Evolutionary conservation across 2,797 vertebrate genomes (phyloP).

Genomic region (Nannoperca obscura): DNA sequence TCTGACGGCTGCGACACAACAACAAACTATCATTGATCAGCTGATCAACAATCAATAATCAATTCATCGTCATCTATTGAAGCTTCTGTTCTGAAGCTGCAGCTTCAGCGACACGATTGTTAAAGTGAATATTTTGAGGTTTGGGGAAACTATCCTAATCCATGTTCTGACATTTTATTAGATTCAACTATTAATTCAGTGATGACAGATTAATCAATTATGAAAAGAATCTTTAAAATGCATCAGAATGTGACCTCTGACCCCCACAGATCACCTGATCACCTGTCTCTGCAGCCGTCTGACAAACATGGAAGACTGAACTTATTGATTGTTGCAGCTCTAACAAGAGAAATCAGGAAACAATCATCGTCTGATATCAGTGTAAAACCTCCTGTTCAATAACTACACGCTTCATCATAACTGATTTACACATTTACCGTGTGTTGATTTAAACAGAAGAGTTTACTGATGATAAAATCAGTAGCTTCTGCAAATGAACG

Average conservation of each 20-base stretch:
- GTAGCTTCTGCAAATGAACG: not conserved
- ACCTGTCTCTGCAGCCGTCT: too few relatives aligned
- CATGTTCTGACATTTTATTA: not conserved
- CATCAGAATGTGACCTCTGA: too few relatives aligned
- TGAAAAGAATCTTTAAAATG: not conserved
- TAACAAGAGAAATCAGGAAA: too few relatives aligned
- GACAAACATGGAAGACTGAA: too few relatives aligned
- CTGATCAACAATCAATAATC: not conserved
- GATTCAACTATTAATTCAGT: not conserved
- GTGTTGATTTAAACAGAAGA: not conserved
- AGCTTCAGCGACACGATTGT: too few relatives aligned
- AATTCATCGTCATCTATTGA: too few relatives aligned
- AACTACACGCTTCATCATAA: not conserved
- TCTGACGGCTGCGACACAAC: slow-evolving; percentile 89
- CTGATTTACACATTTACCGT: not conserved
- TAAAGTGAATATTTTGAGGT: not conserved
- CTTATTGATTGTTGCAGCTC: too few relatives aligned
- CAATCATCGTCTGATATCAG: too few relatives aligned
- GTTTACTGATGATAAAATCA: not conserved
- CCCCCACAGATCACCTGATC: too few relatives aligned
- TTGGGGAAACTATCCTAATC: too few relatives aligned
- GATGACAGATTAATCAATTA: not conserved
- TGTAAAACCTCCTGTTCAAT: not conserved
- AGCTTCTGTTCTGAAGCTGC: too few relatives aligned
- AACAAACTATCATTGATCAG: not conserved